Conservation (phyloP, 2,797 vertebrate species). For the Erithacus rubecula region DNA sequence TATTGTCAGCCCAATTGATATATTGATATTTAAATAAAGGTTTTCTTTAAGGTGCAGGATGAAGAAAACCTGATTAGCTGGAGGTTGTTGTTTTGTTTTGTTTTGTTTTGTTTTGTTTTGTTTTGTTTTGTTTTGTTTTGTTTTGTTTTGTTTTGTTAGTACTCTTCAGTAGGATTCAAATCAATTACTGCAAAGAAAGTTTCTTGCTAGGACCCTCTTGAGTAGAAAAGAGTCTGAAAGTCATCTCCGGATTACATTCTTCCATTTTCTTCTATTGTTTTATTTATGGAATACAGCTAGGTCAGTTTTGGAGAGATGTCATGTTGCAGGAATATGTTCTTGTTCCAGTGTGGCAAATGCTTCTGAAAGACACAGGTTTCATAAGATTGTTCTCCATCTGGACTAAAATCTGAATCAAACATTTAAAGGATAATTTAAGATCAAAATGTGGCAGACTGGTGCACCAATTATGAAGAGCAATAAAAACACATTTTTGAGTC, state of each 20-base stretch:
- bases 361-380: neutral
- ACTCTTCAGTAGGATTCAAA: neutral
- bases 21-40: neutral
- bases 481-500: neutral
- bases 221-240: neutral
- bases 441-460: neutral
- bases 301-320: neutral
- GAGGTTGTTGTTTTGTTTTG: neutral
- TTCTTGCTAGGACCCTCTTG: neutral
- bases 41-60: neutral
- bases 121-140: too few relatives aligned
- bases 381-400: neutral
- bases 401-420: neutral
- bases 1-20: neutral
- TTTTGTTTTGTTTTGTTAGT: rapidly evolving
- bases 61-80: neutral
- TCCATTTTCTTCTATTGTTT: neutral
- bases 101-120: too few relatives aligned
- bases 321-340: neutral
- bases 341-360: neutral
- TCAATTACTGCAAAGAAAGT: neutral
- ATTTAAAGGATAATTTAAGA: neutral
- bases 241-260: neutral
- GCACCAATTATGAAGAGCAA: neutral
- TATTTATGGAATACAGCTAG: neutral